Base-by-base conservation (phyloP, 1,140 invertebrate species). In the Drosophila takahashii region DNA sequence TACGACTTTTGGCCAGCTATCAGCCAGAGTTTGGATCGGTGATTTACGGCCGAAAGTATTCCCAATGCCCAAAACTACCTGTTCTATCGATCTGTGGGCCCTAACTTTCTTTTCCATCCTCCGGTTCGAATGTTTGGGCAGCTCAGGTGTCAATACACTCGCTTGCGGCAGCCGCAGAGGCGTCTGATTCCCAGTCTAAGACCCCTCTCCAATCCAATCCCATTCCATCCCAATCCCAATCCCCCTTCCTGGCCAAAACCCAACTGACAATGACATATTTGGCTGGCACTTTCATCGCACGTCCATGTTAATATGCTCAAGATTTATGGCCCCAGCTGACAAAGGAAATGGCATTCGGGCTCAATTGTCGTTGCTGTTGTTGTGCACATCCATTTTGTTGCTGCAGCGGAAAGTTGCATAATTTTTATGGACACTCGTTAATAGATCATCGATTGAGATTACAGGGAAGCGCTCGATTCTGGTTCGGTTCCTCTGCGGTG, bases 221-320 rank as follows among this genome's bases (percentile, higher is more conserved):
- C 58, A 42, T 16, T 8, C 29, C 16, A n/a, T 29, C 2, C 45
- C 47, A 45, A 26, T 26, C 22, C 53, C 34, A 15, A 22, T 48
- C 27, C 47, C 26, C 32, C 48, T 47, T 65, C 47, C 41, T 67
- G 36, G 45, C 60, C 50, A 34, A 52, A 54, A 48, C 47, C 54
- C 51, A 64, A 45, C 79, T 90, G 84, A 90, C 84, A 89, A 90
- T 89, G 84, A 89, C 85, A 89, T 84, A 89, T 89, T 89, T 80
- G 80, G 77, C 84, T 89, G 77, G 79, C 79, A 87, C 85, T 89
- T 87, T 89, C 84, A 89, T 80, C 84, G 84, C 73, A 87, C 84
- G 77, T 87, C 85, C 84, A 87, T 89, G 84, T 87, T 87, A 87
- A 87, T 87, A 87, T 90, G 84, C 58, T 59, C 47, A 80, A 79